phyloP scores from a whole-genome alignment of 2,797 vertebrate genomes.

The Avahi laniger region DNA sequence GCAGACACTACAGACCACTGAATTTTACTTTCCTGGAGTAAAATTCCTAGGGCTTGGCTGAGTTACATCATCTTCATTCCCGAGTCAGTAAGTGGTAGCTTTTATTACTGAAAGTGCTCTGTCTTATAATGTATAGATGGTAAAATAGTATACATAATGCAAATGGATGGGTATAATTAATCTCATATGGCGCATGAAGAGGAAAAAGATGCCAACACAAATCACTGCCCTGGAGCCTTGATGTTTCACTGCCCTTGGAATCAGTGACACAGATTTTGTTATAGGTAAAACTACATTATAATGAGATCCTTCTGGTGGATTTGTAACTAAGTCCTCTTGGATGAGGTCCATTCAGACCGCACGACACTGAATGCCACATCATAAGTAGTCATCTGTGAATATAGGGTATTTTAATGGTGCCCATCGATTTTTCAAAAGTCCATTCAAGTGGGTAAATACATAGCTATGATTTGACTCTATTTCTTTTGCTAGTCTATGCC shows the following conservation, averaged over 20 bases:
- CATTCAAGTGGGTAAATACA: not conserved
- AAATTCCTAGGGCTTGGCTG: conserved; percentile 41
- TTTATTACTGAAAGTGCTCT: conserved; percentile 63
- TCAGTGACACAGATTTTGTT: conserved; percentile 14
- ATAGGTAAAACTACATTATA: conserved; percentile 23
- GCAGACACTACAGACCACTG: not conserved
- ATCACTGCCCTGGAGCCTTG: not conserved
- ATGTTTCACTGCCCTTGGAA: conserved; percentile 28
- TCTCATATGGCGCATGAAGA: conserved; percentile 40
- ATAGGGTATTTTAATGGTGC: not conserved
- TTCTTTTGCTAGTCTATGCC: not conserved
- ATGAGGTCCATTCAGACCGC: not conserved
- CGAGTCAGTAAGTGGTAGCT: conserved; percentile 42
- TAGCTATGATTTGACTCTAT: not conserved
- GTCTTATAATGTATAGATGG: conserved; percentile 32
- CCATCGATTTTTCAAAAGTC: not conserved
- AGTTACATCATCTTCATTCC: not conserved
- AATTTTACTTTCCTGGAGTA: conserved; percentile 3
- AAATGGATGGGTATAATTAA: conserved; percentile 48
- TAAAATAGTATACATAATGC: conserved; percentile 26
- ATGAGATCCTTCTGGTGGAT: conserved; percentile 44
- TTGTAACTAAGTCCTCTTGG: conserved; percentile 37
- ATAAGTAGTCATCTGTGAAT: not conserved
- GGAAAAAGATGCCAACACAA: conserved; percentile 35
- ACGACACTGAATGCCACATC: not conserved